Evolutionary conservation across 2,888 invertebrate species (phyloP).

Genomic region (Chouioia cunea): DNA sequence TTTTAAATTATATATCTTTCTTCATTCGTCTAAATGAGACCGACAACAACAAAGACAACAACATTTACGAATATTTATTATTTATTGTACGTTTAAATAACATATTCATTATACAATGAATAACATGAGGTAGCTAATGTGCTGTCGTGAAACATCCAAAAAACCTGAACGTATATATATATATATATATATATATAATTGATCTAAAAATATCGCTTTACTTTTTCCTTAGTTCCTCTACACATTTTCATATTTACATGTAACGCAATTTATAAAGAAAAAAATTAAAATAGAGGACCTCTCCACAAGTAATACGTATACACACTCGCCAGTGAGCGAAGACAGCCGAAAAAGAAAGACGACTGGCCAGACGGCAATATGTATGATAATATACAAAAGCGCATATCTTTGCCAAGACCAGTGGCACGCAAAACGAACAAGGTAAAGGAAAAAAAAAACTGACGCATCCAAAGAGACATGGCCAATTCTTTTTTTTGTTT

Average conservation of each 20-base stretch:
- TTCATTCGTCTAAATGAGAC: neutral
- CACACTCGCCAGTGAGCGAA: neutral
- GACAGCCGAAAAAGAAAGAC: neutral
- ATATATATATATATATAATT: neutral
- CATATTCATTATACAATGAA: too few species aligned
- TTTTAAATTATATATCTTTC: neutral
- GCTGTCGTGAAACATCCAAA: slow-evolving; percentile 13
- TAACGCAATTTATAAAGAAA: neutral
- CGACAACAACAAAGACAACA: neutral
- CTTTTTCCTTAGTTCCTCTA: slow-evolving; percentile 6
- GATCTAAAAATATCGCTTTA: slow-evolving; percentile 31
- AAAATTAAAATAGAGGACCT: slow-evolving; percentile 7
- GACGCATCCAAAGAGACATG: too few species aligned
- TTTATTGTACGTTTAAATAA: too few species aligned
- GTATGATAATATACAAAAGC: slow-evolving; percentile 31
- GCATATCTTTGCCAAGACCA: slow-evolving; percentile 8
- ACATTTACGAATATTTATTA: too few species aligned
- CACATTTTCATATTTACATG: slow-evolving; percentile 24
- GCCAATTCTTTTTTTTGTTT: slow-evolving; percentile 14
- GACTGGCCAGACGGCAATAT: slow-evolving; percentile 22
- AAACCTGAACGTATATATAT: slow-evolving; percentile 15
- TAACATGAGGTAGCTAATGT: neutral
- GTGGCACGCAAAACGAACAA: neutral
- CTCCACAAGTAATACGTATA: neutral
- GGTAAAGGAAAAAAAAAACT: too few species aligned